Conservation (phyloP, 1,140 invertebrate species). For the Eriocheir sinensis region DNA sequence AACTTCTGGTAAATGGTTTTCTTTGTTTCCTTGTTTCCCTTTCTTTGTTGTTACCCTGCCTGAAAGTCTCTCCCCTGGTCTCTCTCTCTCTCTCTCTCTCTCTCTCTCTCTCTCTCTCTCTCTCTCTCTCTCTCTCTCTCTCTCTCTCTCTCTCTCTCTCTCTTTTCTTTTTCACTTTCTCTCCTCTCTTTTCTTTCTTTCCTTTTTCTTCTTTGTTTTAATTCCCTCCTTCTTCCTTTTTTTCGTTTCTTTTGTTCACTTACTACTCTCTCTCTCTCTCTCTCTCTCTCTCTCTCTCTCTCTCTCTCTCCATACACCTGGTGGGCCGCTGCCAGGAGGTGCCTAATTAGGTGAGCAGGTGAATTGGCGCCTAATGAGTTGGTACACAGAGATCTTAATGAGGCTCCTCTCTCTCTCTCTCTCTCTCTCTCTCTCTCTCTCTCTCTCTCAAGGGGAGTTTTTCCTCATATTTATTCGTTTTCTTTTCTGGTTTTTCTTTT, state of each 20-base stretch:
- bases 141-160: slow-evolving; percentile 6
- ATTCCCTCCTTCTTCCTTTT: background rate
- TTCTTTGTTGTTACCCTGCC: background rate
- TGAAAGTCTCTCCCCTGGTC: background rate
- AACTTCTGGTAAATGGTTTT: slow-evolving; percentile 4
- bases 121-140: background rate
- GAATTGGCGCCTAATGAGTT: slow-evolving; percentile 15
- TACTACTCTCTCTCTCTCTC: background rate
- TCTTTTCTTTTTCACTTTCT: slow-evolving; percentile 17
- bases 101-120: background rate
- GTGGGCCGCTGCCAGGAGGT: background rate
- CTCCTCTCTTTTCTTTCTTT: background rate
- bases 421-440: background rate
- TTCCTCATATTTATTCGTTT: too few relatives aligned
- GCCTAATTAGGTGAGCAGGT: background rate
- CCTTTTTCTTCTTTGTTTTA: background rate
- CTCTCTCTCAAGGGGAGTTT: too few relatives aligned
- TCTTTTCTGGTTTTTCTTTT: too few relatives aligned
- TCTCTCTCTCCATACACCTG: background rate
- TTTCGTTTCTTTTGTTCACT: background rate
- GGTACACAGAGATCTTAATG: background rate
- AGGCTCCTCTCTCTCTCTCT: background rate
- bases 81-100: slow-evolving; percentile 4
- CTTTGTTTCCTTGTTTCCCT: background rate
- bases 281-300: slow-evolving; percentile 8